These are phyloP conservation scores for Gryllus longicercus DNA, from an alignment of 2,888 invertebrate species.

Conservation along the genomic window DNA sequence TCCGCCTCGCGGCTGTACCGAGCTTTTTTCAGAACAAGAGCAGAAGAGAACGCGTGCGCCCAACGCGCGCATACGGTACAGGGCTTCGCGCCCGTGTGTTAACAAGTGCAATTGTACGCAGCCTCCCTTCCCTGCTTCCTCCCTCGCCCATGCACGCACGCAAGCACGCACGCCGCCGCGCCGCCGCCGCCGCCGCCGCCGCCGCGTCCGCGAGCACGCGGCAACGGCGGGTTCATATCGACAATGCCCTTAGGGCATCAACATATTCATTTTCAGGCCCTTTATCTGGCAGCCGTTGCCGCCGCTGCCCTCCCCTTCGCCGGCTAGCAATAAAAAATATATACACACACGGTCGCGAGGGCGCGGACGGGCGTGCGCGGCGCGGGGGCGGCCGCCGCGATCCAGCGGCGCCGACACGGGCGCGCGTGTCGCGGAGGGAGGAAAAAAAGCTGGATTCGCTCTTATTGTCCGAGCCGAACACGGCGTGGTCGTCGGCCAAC, in stretches of 20 bases:
- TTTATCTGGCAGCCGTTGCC: slow-evolving; percentile 5
- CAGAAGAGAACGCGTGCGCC: no score
- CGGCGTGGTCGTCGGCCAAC: not conserved
- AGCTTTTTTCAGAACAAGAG: no score
- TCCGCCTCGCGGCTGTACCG: no score
- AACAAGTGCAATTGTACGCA: slow-evolving; percentile 17
- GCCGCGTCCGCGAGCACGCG: not conserved
- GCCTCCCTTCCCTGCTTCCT: not conserved
- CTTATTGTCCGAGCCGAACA: slow-evolving; percentile 17
- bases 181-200: no score
- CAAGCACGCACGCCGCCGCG: not conserved
- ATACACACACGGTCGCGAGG: not conserved
- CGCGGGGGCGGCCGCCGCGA: not conserved
- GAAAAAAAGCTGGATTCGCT: slow-evolving; percentile 17
- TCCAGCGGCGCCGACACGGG: not conserved
- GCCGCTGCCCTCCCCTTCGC: not conserved
- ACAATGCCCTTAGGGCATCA: slow-evolving; percentile 31
- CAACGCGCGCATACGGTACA: not conserved
- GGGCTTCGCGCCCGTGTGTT: slow-evolving; percentile 6
- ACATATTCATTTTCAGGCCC: slow-evolving; percentile 32
- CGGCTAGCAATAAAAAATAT: slow-evolving; percentile 11
- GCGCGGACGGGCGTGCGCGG: not conserved
- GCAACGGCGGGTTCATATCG: slow-evolving; percentile 25
- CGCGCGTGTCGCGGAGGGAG: not conserved
- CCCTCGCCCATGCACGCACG: not conserved